Conservation (phyloP, 2,888 invertebrate genomes). For the Phengaris alcon region DNA sequence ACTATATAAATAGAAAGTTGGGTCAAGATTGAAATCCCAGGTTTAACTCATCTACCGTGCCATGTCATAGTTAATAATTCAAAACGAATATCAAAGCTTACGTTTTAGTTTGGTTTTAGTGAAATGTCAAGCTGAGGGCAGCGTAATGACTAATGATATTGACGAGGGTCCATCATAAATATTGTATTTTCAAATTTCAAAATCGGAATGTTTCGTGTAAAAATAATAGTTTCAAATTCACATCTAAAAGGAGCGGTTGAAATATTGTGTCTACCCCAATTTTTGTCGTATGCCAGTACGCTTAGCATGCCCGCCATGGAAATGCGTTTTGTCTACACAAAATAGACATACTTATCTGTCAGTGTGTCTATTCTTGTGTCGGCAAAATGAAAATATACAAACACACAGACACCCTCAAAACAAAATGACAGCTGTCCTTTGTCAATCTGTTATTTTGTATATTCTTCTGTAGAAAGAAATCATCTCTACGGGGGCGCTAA, state of each 20-base stretch:
- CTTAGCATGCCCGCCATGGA: too few relatives aligned
- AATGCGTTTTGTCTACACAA: too few relatives aligned
- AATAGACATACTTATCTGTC: too few relatives aligned
- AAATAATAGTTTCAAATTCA: background rate
- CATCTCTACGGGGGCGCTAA: too few relatives aligned
- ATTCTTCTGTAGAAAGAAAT: too few relatives aligned
- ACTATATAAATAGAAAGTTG: background rate
- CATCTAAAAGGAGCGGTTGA: background rate
- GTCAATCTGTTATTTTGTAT: too few relatives aligned
- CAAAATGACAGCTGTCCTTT: too few relatives aligned
- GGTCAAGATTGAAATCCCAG: background rate
- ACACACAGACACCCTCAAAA: too few relatives aligned
- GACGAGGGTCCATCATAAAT: background rate
- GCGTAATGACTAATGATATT: background rate
- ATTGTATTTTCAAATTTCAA: background rate
- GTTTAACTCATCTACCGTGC: slow-evolving; percentile 6
- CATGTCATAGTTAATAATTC: slow-evolving; percentile 13
- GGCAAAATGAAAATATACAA: too few relatives aligned
- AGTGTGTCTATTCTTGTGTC: too few relatives aligned
- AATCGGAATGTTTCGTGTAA: background rate
- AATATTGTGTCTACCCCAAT: too few relatives aligned
- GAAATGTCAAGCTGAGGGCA: background rate
- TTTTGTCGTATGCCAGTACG: too few relatives aligned
- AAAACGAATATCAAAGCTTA: background rate
- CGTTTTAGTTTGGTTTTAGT: background rate